Percentiles rank a stretch among this genome's conserved stretches.
phyloP scores from a whole-genome alignment of 2,797 vertebrate genomes.

The Lepidocolaptes lacrymiger region DNA sequence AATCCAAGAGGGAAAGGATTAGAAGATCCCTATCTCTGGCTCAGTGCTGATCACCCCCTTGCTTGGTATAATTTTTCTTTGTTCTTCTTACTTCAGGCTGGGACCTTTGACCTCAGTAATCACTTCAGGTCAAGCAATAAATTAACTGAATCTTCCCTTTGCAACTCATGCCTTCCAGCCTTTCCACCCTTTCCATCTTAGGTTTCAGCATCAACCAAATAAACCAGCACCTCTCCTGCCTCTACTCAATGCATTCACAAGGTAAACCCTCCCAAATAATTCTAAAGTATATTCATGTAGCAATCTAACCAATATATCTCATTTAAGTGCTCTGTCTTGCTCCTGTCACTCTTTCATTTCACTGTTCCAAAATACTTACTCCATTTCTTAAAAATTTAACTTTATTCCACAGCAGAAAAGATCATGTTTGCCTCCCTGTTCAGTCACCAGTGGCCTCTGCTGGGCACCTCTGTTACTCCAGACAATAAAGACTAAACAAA shows the following conservation, averaged over 20 bases:
- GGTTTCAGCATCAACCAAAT: not conserved
- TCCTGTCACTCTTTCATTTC: not conserved
- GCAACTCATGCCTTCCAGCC: not conserved
- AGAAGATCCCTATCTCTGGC: not conserved
- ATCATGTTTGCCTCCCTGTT: not conserved
- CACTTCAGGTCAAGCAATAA: not conserved
- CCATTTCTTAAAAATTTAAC: not conserved
- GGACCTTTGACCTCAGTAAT: not conserved
- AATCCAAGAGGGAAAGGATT: not conserved
- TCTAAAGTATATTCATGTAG: not conserved
- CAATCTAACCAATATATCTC: not conserved
- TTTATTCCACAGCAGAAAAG: not conserved
- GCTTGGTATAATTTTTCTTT: not conserved
- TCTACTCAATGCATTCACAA: accelerated
- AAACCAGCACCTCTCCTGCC: not conserved
- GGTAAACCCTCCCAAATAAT: not conserved
- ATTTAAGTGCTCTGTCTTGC: not conserved
- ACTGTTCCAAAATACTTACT: not conserved
- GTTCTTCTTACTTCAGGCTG: not conserved
- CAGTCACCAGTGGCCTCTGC: conserved; percentile 46
- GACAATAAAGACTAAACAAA: not conserved
- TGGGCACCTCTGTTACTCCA: conserved; percentile 18
- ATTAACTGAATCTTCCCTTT: not conserved
- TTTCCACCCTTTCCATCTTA: not conserved
- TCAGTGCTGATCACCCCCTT: not conserved